These are phyloP conservation scores for Drosophila cyrtoloma DNA, from an alignment of 2,888 invertebrate species.

Conservation along the genomic window DNA sequence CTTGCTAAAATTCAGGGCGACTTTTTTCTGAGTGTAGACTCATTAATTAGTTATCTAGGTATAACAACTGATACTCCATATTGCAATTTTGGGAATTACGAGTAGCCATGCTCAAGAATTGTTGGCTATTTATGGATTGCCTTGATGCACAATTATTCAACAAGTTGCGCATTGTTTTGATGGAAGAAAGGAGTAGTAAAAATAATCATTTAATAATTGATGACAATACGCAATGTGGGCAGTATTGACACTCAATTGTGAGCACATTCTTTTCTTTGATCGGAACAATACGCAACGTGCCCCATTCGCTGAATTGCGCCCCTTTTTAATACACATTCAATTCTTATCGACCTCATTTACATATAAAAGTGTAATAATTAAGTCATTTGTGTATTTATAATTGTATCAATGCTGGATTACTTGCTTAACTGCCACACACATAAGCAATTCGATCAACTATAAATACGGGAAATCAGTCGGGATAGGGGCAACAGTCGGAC, in stretches of 20 bases:
- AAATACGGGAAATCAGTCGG: slow-evolving; percentile 26
- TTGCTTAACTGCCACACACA: slow-evolving; percentile 21
- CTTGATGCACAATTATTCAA: background rate
- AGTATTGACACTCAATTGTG: background rate
- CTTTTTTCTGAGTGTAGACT: background rate
- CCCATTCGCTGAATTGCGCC: background rate
- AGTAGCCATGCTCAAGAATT: background rate
- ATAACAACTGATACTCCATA: background rate
- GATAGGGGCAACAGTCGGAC: slow-evolving; percentile 16
- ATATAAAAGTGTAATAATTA: slow-evolving; percentile 19
- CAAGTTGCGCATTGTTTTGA: background rate
- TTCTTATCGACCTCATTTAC: slow-evolving; percentile 31
- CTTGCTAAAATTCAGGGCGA: background rate
- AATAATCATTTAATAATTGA: background rate
- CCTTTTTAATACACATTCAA: background rate
- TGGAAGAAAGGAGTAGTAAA: background rate
- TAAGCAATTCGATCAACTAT: slow-evolving; percentile 16
- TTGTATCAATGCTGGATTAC: background rate
- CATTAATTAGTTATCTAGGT: background rate
- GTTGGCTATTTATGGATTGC: background rate
- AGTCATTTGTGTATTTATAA: background rate
- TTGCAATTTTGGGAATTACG: background rate
- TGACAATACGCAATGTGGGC: background rate
- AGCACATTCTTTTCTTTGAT: background rate
- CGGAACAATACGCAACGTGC: background rate